Evolutionary conservation across 1,140 invertebrate species (phyloP), one percentile per base, ranked within the genome.

Genomic region (Asobara japonica): DNA sequence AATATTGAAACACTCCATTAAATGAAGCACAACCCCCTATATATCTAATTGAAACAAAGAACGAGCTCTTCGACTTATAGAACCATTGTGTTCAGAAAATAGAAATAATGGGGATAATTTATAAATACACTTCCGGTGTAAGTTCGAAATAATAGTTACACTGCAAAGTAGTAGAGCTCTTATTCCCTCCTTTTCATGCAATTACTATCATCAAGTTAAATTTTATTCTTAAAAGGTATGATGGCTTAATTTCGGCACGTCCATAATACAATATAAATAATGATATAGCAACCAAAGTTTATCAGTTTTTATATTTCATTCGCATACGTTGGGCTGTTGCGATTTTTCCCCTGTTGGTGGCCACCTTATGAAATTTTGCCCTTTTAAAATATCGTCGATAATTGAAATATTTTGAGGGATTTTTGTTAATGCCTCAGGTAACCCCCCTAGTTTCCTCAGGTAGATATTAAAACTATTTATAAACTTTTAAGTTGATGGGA

Each of bases 101-200:
- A 56, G 51, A 56, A 56, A 56, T 56, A 56, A 56, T 56, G 22
- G 51, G 3, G 11, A 11, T 56, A 22, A 56, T 56, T 56, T 56
- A 56, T 56, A 56, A 56, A 56, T 56, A 56, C 51, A 56, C 51
- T 56, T 56, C 51, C 51, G 51, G 51, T 56, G 25, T 56, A 56
- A 56, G 20, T 56, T 56, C 8, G 51, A 3, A 25, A 56, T 56
- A 56, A 56, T 56, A 56, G 51, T 56, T 56, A 18, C 22, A 27
- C 41, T 45, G 22, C 51, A 56, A 27, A 56, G 22, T 27, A 25
- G 51, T 56, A 11, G 18, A n/a, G 45, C 18, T 13, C 11, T 56
- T 27, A 25, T 56, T 56, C 25, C 25, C n/a, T 27, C 25, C 11
- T 56, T 8, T 20, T 25, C 22, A 6, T 27, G 13, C 20, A 22